Conservation (phyloP, 2,113 vertebrate genomes). For the Rhea americana region DNA sequence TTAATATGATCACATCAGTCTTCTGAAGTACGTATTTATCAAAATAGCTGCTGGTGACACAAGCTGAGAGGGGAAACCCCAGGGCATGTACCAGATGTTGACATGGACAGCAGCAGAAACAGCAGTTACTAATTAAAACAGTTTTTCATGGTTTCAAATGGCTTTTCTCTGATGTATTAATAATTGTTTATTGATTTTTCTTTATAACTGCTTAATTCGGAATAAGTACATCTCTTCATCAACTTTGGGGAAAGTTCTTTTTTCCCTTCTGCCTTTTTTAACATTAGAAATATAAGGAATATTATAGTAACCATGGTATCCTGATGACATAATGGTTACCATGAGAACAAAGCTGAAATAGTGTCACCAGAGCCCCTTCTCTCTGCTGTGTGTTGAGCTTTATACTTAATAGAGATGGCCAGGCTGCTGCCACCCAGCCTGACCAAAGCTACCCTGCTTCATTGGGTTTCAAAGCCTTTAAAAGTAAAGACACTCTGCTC, state of each 20-base stretch:
- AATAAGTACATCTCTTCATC: constrained; percentile 3
- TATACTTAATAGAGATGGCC: constrained; percentile 50
- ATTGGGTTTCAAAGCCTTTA: not conserved
- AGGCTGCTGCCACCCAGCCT: constrained; percentile 25
- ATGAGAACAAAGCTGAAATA: constrained; percentile 73
- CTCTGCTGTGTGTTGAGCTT: constrained; percentile 24
- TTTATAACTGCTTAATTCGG: not conserved
- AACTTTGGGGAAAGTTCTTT: constrained; percentile 41
- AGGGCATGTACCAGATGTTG: constrained; percentile 55
- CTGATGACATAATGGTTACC: constrained; percentile 74
- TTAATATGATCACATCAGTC: not conserved
- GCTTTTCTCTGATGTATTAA: constrained; percentile 25
- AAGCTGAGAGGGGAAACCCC: constrained; percentile 40
- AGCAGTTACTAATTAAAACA: constrained; percentile 41
- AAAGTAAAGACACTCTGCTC: not conserved
- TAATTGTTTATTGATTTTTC: not conserved
- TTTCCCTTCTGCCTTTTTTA: constrained; percentile 34
- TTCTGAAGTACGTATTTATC: not conserved
- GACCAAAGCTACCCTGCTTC: not conserved
- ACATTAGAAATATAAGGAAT: constrained; percentile 67
- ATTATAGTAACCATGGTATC: constrained; percentile 73
- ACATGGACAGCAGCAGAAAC: constrained; percentile 24
- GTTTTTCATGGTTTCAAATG: not conserved
- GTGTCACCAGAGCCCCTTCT: constrained; percentile 65
- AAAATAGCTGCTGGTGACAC: constrained; percentile 42